Percentiles rank a stretch among this genome's conserved stretches.
phyloP scores from a whole-genome alignment of 2,797 vertebrate genomes.

The Tiaroga cobitis region DNA sequence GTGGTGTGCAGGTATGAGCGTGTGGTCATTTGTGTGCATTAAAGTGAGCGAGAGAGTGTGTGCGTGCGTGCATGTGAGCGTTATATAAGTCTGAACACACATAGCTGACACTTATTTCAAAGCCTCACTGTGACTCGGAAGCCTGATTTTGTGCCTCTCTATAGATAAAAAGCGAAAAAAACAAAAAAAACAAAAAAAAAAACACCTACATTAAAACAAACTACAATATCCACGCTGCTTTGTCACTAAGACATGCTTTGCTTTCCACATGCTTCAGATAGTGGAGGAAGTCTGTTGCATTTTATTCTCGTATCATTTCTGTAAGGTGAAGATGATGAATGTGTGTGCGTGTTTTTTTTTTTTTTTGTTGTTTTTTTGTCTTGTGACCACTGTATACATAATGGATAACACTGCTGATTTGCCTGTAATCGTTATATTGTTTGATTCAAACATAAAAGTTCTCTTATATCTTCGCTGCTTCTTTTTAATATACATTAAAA shows the following conservation, averaged over 20 bases:
- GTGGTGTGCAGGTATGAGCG: slow-evolving; percentile 52
- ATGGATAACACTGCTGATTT: slow-evolving; percentile 48
- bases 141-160: slow-evolving; percentile 74
- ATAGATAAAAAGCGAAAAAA: slow-evolving; percentile 57
- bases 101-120: slow-evolving; percentile 61
- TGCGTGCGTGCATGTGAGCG: slow-evolving; percentile 21
- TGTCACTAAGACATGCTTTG: slow-evolving; percentile 41
- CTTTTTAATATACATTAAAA: slow-evolving; percentile 36
- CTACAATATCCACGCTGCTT: slow-evolving; percentile 49
- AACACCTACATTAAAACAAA: slow-evolving; percentile 27
- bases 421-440: slow-evolving; percentile 47
- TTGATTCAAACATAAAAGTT: slow-evolving; percentile 46
- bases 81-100: slow-evolving; percentile 58
- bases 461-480: slow-evolving; percentile 47
- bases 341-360: neutral
- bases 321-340: slow-evolving; percentile 32
- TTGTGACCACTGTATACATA: slow-evolving; percentile 51
- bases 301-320: slow-evolving; percentile 46
- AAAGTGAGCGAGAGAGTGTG: neutral
- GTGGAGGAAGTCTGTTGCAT: slow-evolving; percentile 38
- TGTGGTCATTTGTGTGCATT: slow-evolving; percentile 19
- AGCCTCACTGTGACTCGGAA: slow-evolving; percentile 64
- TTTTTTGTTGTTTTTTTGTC: neutral
- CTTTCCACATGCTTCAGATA: slow-evolving; percentile 44
- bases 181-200: slow-evolving; percentile 7